Conservation (phyloP, 2,797 vertebrate genomes). For the Harpagifer antarcticus region DNA sequence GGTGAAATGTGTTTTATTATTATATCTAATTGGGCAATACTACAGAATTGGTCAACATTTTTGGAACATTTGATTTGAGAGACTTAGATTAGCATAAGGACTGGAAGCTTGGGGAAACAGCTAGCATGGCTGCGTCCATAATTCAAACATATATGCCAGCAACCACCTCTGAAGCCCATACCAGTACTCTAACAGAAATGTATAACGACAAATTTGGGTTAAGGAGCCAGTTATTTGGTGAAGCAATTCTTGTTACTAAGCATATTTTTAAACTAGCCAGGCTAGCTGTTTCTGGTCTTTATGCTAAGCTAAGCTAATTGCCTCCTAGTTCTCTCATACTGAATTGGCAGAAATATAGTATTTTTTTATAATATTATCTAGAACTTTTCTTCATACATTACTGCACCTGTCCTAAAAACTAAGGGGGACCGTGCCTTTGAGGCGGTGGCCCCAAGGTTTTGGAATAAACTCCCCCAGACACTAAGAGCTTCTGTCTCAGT, state of each 20-base stretch:
- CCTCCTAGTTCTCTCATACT: background rate
- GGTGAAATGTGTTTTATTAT: background rate
- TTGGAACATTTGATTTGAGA: background rate
- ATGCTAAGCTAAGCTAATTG: background rate
- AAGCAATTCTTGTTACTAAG: background rate
- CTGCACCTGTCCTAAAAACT: too few species aligned
- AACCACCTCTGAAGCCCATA: background rate
- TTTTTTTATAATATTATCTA: background rate
- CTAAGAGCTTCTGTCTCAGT: too few species aligned
- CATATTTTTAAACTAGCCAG: background rate
- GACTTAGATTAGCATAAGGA: too few species aligned
- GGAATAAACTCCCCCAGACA: too few species aligned
- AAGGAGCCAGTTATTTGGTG: background rate
- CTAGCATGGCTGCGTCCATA: background rate
- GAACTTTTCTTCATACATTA: background rate
- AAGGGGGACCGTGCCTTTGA: too few species aligned
- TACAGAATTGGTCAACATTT: background rate
- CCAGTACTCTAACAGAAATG: background rate
- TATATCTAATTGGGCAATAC: background rate
- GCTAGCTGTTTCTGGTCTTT: background rate
- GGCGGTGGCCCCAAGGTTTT: too few species aligned
- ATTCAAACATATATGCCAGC: background rate
- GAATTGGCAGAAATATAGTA: background rate
- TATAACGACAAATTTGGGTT: background rate
- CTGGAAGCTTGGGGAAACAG: background rate